phyloP scores from a whole-genome alignment of 2,888 invertebrate species.

The Campaea margaritaria region DNA sequence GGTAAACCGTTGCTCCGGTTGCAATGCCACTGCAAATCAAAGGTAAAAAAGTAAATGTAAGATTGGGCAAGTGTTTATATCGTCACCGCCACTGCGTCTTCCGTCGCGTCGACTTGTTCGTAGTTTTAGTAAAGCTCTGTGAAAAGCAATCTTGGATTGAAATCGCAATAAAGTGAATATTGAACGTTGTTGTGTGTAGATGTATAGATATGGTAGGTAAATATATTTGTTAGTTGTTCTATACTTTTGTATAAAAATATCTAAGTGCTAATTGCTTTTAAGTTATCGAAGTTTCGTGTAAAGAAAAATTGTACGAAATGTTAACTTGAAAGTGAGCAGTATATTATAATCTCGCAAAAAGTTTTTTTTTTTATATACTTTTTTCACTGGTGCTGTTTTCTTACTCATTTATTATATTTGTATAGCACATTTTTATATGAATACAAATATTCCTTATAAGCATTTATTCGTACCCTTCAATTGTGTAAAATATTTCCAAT shows the following conservation, averaged over 20 bases:
- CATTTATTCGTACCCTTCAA: constrained; percentile 61
- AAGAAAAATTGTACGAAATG: background rate
- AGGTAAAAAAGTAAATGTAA: no score
- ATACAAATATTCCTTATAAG: constrained; percentile 65
- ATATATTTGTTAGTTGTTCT: constrained; percentile 39
- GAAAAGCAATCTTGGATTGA: constrained; percentile 49
- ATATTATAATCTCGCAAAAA: background rate
- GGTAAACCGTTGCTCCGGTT: no score
- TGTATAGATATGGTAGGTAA: constrained; percentile 48
- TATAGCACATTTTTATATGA: constrained; percentile 45
- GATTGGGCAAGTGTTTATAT: no score
- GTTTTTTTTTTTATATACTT: constrained; percentile 10
- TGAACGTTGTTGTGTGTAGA: constrained; percentile 72
- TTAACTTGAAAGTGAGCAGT: constrained; percentile 1
- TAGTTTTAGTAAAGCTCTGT: constrained; percentile 42
- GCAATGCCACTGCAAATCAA: no score
- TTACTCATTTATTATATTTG: constrained; percentile 51
- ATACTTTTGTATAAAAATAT: constrained; percentile 32
- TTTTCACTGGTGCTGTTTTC: constrained; percentile 67
- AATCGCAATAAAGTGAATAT: constrained; percentile 62
- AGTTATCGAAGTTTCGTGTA: background rate
- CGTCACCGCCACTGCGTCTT: no score
- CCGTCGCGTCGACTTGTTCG: no score
- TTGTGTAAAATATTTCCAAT: constrained; percentile 21
- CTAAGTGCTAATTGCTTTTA: constrained; percentile 22